phyloP scores from a whole-genome alignment of 2,888 invertebrate genomes.

The Sceliomorpha sp. region DNA sequence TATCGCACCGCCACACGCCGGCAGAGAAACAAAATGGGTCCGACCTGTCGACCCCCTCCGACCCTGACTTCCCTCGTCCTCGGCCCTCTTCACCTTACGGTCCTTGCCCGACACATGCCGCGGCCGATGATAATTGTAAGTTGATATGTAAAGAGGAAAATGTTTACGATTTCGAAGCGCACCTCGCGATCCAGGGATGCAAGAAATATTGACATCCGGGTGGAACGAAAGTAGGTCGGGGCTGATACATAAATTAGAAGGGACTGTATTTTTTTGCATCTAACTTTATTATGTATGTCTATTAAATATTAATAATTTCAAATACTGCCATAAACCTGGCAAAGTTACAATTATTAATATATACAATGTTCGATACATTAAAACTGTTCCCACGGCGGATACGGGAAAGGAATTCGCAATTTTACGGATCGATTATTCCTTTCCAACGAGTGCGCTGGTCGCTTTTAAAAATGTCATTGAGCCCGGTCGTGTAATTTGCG shows the following conservation, averaged over 20 bases:
- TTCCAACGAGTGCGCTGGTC: constrained; percentile 38
- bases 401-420: constrained; percentile 41
- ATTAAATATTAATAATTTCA: too few species aligned
- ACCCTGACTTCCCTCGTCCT: constrained; percentile 46
- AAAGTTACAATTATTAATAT: too few species aligned
- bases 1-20: constrained; percentile 82
- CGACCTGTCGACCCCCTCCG: constrained; percentile 69
- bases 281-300: too few species aligned
- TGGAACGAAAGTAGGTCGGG: too few species aligned
- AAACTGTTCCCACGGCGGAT: constrained; percentile 7
- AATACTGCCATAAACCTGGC: too few species aligned
- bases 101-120: constrained; percentile 38
- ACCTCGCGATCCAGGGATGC: too few species aligned
- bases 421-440: constrained; percentile 51
- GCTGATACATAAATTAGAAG: too few species aligned
- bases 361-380: constrained; percentile 3
- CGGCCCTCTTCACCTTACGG: constrained; percentile 49
- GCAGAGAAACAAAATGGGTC: constrained; percentile 82
- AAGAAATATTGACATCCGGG: too few species aligned
- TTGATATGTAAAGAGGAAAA: neutral
- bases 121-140: constrained; percentile 23
- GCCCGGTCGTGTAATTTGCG: constrained; percentile 40
- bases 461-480: constrained; percentile 50
- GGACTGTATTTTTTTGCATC: too few species aligned
- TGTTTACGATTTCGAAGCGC: too few species aligned